phyloP scores from a whole-genome alignment of 2,113 vertebrate species.

The Phalacrocorax carbo region DNA sequence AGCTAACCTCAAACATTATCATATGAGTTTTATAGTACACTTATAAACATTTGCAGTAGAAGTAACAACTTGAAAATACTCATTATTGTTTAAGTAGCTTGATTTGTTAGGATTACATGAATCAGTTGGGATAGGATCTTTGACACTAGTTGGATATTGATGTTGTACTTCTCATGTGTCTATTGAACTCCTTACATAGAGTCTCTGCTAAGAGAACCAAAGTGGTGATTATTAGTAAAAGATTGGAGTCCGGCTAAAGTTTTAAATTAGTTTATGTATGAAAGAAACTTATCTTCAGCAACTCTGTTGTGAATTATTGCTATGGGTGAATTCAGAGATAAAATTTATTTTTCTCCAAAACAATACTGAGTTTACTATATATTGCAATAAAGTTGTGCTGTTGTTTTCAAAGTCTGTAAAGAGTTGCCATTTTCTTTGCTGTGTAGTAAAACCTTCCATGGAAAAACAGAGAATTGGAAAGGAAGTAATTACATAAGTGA shows the following conservation, averaged over 20 bases:
- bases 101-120: constrained; percentile 71
- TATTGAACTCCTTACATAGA: constrained; percentile 33
- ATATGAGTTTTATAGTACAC: constrained; percentile 42
- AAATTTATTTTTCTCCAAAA: constrained; percentile 64
- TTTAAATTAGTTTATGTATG: constrained; percentile 43
- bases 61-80: constrained; percentile 58
- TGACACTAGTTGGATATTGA: constrained; percentile 38
- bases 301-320: constrained; percentile 55
- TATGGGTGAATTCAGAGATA: constrained; percentile 55
- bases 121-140: constrained; percentile 50
- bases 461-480: constrained; percentile 48
- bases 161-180: constrained; percentile 43
- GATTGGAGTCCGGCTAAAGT: constrained; percentile 68
- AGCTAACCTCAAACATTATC: constrained; percentile 58
- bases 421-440: constrained; percentile 65
- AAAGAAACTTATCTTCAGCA: constrained; percentile 43
- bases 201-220: constrained; percentile 60
- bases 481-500: constrained; percentile 28
- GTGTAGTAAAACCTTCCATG: constrained; percentile 43
- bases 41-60: constrained; percentile 33
- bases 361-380: constrained; percentile 51
- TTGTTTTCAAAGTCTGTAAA: constrained; percentile 58
- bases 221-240: constrained; percentile 42
- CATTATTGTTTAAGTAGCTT: constrained; percentile 75
- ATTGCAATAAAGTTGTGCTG: constrained; percentile 64